Conservation (phyloP, 64 coral and sea anemone species). For the Catalaphyllia jardinei region DNA sequence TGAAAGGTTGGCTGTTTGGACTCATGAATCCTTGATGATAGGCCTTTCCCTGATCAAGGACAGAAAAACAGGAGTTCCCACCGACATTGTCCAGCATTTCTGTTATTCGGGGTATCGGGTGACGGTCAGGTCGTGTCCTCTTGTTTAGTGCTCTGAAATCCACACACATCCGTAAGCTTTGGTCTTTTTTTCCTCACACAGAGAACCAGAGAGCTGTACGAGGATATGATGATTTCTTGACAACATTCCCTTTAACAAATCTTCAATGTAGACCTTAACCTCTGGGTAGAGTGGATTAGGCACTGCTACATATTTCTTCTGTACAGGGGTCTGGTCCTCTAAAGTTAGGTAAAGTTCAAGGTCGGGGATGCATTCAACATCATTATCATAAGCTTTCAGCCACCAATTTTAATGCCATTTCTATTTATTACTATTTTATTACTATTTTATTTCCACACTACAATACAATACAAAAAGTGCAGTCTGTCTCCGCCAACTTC, state of each 20-base stretch:
- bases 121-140: slow-evolving; percentile 43
- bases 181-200: slow-evolving; percentile 69
- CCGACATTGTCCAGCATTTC: slow-evolving; percentile 64
- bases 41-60: slow-evolving; percentile 59
- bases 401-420: slow-evolving; percentile 24
- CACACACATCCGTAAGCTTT: slow-evolving; percentile 53
- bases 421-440: too few species aligned
- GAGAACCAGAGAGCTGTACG: slow-evolving; percentile 70
- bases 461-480: too few species aligned
- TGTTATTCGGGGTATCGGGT: slow-evolving; percentile 56
- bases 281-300: slow-evolving; percentile 71
- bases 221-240: slow-evolving; percentile 64
- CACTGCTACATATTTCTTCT: slow-evolving; percentile 64
- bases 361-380: slow-evolving; percentile 57
- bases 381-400: slow-evolving; percentile 41
- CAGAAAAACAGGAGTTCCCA: slow-evolving; percentile 54
- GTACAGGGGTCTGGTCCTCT: slow-evolving; percentile 42
- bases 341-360: slow-evolving; percentile 61
- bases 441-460: too few species aligned
- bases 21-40: slow-evolving; percentile 64
- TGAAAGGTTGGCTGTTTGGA: slow-evolving; percentile 53
- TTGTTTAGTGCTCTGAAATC: slow-evolving; percentile 55
- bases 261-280: slow-evolving; percentile 76
- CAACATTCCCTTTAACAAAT: slow-evolving; percentile 59
- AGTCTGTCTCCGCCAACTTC: too few species aligned